A percentile compares a stretch with the other conserved stretches of the same genome.
Evolutionary conservation across 2,888 invertebrate genomes (phyloP).

Genomic region (Cantharis flavilabris): DNA sequence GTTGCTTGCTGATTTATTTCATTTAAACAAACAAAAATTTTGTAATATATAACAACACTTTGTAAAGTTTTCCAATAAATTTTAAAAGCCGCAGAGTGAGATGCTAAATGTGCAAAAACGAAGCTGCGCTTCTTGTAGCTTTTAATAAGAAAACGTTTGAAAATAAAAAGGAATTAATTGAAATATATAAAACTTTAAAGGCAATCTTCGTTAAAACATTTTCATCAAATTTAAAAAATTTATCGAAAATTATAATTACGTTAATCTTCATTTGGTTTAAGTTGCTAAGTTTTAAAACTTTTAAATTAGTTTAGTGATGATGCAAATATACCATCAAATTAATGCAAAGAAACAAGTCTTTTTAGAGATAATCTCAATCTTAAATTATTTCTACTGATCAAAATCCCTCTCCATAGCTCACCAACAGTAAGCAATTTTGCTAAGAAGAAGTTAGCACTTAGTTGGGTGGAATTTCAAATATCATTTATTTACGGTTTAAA

Average conservation of each 20-base stretch:
- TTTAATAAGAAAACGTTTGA: conserved; percentile 3
- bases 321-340: not conserved
- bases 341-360: too few relatives aligned
- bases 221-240: not conserved
- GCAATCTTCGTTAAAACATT: not conserved
- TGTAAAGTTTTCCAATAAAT: conserved; percentile 4
- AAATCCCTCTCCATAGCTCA: too few relatives aligned
- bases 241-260: not conserved
- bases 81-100: conserved; percentile 3
- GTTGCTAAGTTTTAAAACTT: not conserved
- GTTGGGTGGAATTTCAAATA: too few relatives aligned
- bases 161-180: conserved; percentile 2
- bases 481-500: too few relatives aligned
- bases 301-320: not conserved
- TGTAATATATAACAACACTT: conserved; percentile 3
- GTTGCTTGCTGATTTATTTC: not conserved
- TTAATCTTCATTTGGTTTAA: not conserved
- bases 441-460: too few relatives aligned
- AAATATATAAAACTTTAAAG: conserved; percentile 3
- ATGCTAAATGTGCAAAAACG: not conserved
- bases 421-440: too few relatives aligned
- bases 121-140: not conserved
- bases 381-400: too few relatives aligned
- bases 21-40: conserved; percentile 2
- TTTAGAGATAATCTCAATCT: too few relatives aligned